Conservation (phyloP, 2,797 vertebrate species). For the Apogon talboti region DNA sequence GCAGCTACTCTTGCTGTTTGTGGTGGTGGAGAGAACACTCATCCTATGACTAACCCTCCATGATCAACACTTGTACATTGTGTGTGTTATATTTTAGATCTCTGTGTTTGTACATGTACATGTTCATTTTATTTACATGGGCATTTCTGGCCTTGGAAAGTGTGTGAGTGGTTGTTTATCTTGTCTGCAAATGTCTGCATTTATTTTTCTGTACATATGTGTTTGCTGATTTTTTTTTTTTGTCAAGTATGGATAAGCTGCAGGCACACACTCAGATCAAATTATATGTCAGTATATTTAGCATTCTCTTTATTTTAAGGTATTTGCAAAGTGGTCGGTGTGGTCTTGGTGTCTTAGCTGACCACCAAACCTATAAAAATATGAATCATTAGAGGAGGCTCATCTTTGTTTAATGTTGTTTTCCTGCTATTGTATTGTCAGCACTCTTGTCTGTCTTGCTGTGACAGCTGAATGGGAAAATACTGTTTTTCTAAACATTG, state of each 20-base stretch:
- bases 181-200: background rate
- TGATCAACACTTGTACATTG: conserved; percentile 20
- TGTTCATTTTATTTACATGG: conserved; percentile 34
- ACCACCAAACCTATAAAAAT: conserved; percentile 26
- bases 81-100: conserved; percentile 9
- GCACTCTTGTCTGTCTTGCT: conserved; percentile 9
- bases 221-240: background rate
- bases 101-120: background rate
- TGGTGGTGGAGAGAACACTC: conserved; percentile 14
- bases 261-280: too few relatives aligned
- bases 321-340: conserved; percentile 14
- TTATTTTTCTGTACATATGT: conserved; percentile 1
- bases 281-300: too few relatives aligned
- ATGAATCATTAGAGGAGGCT: background rate
- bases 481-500: background rate
- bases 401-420: conserved; percentile 12
- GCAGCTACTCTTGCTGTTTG: conserved; percentile 35
- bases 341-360: conserved; percentile 11
- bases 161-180: conserved; percentile 6
- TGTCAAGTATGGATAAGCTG: too few relatives aligned
- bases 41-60: conserved; percentile 2
- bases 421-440: conserved; percentile 5
- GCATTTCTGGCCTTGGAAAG: conserved; percentile 17
- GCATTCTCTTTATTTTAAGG: background rate
- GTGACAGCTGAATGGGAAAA: conserved; percentile 12